phyloP scores from a whole-genome alignment of 1,140 invertebrate species.

The Bombus confusus region DNA sequence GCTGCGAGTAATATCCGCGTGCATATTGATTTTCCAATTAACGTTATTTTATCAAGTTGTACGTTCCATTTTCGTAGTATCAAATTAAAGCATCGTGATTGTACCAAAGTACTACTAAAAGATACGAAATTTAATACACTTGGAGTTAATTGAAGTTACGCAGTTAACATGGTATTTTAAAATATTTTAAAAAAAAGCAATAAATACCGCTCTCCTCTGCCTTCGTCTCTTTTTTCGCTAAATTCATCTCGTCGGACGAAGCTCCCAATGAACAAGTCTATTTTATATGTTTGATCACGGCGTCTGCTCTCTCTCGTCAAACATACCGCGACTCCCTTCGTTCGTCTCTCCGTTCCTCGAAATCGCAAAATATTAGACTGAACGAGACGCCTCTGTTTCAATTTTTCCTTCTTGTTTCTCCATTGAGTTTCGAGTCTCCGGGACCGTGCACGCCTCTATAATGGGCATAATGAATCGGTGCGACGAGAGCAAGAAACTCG shows the following conservation, averaged over 20 bases:
- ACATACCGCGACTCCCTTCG: neutral
- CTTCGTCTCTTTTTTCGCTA: neutral
- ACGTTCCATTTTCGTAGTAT: no score
- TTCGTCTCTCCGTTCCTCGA: neutral
- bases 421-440: slow-evolving; percentile 1
- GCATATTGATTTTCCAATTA: no score
- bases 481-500: neutral
- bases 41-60: no score
- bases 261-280: neutral
- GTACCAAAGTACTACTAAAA: neutral
- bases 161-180: neutral
- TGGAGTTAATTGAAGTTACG: neutral
- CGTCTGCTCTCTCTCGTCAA: neutral
- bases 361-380: neutral
- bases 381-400: neutral
- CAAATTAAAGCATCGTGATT: no score
- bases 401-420: neutral
- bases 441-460: neutral
- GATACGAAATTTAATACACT: neutral
- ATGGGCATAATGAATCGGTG: slow-evolving; percentile 24
- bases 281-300: neutral
- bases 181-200: neutral
- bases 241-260: no score
- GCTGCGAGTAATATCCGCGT: no score
- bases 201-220: no score